Percentiles rank a stretch among this genome's conserved stretches.
These are phyloP conservation scores for Oxygymnocypris stewartii DNA, from an alignment of 2,113 vertebrate species.

Conservation along the genomic window DNA sequence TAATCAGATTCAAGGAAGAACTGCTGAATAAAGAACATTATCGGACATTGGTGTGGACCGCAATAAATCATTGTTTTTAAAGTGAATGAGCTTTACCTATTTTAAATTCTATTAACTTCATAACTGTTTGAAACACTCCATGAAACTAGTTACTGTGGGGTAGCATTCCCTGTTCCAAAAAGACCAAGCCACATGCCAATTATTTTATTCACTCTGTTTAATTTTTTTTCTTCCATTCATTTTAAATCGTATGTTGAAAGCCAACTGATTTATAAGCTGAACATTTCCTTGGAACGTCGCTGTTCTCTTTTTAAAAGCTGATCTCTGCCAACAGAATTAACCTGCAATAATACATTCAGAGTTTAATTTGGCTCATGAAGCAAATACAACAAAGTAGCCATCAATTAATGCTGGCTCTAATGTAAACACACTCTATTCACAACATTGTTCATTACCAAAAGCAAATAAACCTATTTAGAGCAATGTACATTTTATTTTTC, in stretches of 20 bases:
- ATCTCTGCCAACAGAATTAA: constrained; percentile 40
- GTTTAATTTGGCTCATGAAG: constrained; percentile 46
- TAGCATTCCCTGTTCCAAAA: neutral
- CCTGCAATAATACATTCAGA: constrained; percentile 52
- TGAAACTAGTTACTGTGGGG: neutral
- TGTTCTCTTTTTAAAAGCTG: constrained; percentile 26
- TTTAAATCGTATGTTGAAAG: constrained; percentile 2
- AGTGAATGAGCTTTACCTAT: neutral
- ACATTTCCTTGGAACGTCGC: constrained; percentile 25
- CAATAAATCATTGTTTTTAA: neutral
- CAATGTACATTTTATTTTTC: constrained; percentile 25
- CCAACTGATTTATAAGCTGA: constrained; percentile 23
- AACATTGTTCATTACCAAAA: constrained; percentile 38
- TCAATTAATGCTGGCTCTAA: constrained; percentile 36
- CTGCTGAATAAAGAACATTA: neutral
- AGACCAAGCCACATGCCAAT: neutral
- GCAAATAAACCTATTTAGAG: constrained; percentile 47
- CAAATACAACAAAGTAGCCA: constrained; percentile 31
- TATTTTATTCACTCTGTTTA: neutral
- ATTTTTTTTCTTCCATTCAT: neutral
- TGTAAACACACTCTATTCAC: constrained; percentile 39
- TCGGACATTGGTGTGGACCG: neutral
- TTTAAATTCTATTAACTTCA: neutral
- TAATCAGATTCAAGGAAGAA: no score
- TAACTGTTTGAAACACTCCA: neutral